Base-by-base conservation (phyloP, 2,888 invertebrate genomes). In the Spialia ferax region DNA sequence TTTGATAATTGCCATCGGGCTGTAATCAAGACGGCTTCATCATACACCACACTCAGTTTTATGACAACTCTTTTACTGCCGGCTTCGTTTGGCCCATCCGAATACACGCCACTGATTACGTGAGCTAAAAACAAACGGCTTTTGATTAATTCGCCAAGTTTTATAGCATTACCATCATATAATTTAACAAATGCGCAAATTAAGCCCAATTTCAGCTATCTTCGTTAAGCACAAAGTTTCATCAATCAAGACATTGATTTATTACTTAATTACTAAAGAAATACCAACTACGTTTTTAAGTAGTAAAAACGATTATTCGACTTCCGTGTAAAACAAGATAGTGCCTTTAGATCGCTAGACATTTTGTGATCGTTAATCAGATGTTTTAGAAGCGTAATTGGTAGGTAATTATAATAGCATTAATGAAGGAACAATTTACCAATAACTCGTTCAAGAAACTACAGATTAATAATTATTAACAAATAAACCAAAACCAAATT, bases 1-100 rank as follows among this genome's bases (percentile, higher is more conserved):
- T 85, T 83, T 80, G 76, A 79, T 80, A 79, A 83, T 83, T 79
- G 79, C 77, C 77, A 76, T 75, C 76, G 73, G 71, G 63, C 69
- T 72, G 71, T 73, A 73, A 75, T 77, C 60, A 61, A 48, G 54
- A 75, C 77, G 75, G 70, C 62, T 69, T 64, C 54, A 54, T 72
- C 77, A 76, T 72, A 60, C 60, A 55, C 54, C 45, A 61, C 55
- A 79, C 79, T 73, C 73, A 69, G 65, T 79, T 87, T 87, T 86
- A 88, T 77, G 81, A 85, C 80, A 82, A 75, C 79, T 78, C 54
- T 48, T 67, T 67, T 67, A 67, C 54, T 66, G 66, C 66, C 18
- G 66, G 29, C 60, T 60, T 38, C 67, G 45, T 29, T 55, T 29
- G 15, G 26, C 6, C n/a, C 29, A 54, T 29, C 26, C 13, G 18